Conservation (phyloP, 2,797 vertebrate species). For the Enteromius radiatus region DNA sequence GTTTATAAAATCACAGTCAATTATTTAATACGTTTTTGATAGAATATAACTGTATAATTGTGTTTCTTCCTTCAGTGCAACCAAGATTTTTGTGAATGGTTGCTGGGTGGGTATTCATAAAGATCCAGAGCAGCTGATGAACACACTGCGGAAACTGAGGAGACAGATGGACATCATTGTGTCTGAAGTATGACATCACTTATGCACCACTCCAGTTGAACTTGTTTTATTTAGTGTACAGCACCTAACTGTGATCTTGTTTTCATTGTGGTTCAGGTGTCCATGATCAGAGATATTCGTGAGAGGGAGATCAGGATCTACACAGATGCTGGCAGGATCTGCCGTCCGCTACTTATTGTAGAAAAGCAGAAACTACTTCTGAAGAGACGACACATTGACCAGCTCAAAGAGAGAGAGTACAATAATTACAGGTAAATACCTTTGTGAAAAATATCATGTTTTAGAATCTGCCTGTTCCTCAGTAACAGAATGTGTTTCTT, state of each 20-base stretch:
- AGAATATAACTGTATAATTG: background rate
- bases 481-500: background rate
- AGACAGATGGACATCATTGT: constrained; percentile 99
- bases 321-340: constrained; percentile 95
- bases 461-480: background rate
- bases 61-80: constrained; percentile 80
- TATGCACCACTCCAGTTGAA: background rate
- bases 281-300: constrained; percentile 97
- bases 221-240: background rate
- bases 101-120: constrained; percentile 99
- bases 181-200: constrained; percentile 84
- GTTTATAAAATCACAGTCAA: background rate
- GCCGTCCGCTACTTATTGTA: constrained; percentile 93
- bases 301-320: constrained; percentile 98
- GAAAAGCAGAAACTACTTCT: constrained; percentile 96
- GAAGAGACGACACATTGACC: constrained; percentile 97
- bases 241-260: background rate
- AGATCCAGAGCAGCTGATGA: constrained; percentile 98
- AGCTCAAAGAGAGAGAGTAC: constrained; percentile 96
- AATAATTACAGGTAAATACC: constrained; percentile 92
- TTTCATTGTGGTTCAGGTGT: constrained; percentile 80
- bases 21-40: background rate
- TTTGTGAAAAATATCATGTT: background rate
- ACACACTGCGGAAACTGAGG: constrained; percentile 92
- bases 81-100: constrained; percentile 98